A percentile compares a stretch with the other conserved stretches of the same genome.
Evolutionary conservation across 1,140 invertebrate genomes (phyloP).

Genomic region (Ceratosolen solmsi): DNA sequence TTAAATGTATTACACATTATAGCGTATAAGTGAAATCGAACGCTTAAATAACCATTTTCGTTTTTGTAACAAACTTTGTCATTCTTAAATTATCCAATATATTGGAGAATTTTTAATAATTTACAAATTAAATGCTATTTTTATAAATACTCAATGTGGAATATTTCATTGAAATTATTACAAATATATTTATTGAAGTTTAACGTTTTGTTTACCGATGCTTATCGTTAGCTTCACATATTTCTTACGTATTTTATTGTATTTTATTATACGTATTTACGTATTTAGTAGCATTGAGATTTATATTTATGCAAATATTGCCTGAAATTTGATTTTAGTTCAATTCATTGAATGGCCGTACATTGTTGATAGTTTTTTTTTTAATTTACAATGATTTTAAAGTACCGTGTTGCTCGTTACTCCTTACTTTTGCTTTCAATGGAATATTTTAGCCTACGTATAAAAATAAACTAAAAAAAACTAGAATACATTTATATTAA

Average conservation of each 20-base stretch:
- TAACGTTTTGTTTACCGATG: not conserved
- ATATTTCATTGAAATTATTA: constrained; percentile 14
- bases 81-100: not conserved
- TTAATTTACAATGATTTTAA: not conserved
- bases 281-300: too few relatives aligned
- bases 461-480: too few relatives aligned
- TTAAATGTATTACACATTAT: too few relatives aligned
- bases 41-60: not conserved
- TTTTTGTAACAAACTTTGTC: not conserved
- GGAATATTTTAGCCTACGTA: not conserved
- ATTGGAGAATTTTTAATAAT: not conserved
- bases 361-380: not conserved
- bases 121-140: constrained; percentile 5
- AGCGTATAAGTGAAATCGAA: constrained; percentile 3
- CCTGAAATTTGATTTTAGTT: too few relatives aligned
- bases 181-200: not conserved
- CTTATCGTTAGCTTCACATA: too few relatives aligned
- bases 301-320: too few relatives aligned
- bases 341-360: too few relatives aligned
- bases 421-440: not conserved
- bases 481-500: too few relatives aligned
- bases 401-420: not conserved
- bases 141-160: not conserved
- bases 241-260: too few relatives aligned
- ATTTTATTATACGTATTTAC: too few relatives aligned